Evolutionary conservation across 2,113 vertebrate species (phyloP).

Genomic region (Tichodroma muraria): DNA sequence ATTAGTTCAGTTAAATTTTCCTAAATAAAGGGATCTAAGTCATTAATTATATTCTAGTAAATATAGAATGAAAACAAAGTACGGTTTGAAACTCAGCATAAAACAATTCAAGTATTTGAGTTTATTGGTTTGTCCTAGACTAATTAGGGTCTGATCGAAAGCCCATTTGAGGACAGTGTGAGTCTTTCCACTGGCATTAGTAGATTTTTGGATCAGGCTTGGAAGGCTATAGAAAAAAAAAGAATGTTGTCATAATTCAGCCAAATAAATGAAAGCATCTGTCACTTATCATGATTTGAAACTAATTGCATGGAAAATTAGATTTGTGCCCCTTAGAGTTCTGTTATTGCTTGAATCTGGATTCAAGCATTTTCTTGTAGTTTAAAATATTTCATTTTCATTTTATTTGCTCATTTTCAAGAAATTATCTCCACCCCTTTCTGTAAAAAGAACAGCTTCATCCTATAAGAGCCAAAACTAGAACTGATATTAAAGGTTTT

Average conservation of each 20-base stretch:
- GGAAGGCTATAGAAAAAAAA: neutral
- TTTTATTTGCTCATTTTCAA: slow-evolving; percentile 8
- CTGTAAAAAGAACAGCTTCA: neutral
- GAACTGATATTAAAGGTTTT: neutral
- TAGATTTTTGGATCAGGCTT: neutral
- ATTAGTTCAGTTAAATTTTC: neutral
- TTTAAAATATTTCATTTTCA: slow-evolving; percentile 10
- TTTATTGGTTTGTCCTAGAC: neutral
- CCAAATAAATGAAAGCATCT: slow-evolving; percentile 23
- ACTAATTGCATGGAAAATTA: slow-evolving; percentile 35
- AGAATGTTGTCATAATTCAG: neutral
- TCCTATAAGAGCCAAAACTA: neutral
- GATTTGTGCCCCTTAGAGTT: neutral
- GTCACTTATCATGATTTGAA: slow-evolving; percentile 19
- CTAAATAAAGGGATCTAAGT: neutral
- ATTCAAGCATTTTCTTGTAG: neutral
- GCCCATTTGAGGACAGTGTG: neutral
- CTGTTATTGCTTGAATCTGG: neutral
- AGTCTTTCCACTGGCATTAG: neutral
- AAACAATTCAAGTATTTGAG: neutral
- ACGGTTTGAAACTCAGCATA: neutral
- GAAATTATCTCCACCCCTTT: neutral
- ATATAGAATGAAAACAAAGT: neutral
- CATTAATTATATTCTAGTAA: neutral
- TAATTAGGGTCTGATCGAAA: slow-evolving; percentile 5